phyloP scores from a whole-genome alignment of 2,797 vertebrate species.

The Channallabes apus region DNA sequence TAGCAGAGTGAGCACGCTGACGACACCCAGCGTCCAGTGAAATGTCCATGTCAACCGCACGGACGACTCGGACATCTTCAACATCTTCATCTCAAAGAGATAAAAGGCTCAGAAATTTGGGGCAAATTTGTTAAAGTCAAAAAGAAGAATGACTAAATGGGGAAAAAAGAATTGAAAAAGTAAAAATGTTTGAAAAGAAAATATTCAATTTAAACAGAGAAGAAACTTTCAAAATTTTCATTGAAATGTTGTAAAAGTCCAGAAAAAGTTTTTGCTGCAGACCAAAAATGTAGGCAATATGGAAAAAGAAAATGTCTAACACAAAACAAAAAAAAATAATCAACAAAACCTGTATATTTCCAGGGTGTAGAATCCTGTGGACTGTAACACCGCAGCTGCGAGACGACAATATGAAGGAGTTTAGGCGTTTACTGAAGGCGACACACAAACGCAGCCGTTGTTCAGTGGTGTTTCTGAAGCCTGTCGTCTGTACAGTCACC shows the following conservation, averaged over 20 bases:
- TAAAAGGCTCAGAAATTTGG: neutral
- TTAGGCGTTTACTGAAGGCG: constrained; percentile 55
- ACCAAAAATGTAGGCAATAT: neutral
- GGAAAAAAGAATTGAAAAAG: neutral
- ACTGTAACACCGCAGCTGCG: neutral
- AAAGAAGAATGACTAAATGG: neutral
- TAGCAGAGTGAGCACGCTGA: constrained; percentile 76
- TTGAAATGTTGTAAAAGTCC: neutral
- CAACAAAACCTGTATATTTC: neutral
- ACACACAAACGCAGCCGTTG: constrained; percentile 64
- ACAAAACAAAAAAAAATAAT: neutral
- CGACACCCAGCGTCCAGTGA: constrained; percentile 73
- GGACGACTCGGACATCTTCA: constrained; percentile 41
- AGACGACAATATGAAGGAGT: neutral
- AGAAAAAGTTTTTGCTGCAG: neutral
- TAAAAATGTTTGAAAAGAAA: neutral
- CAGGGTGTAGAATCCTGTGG: neutral
- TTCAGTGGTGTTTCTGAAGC: constrained; percentile 61
- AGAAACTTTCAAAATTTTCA: neutral
- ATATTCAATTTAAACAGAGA: neutral
- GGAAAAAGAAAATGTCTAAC: neutral
- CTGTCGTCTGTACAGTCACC: constrained; percentile 74
- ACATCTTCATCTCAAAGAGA: neutral
- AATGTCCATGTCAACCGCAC: constrained; percentile 70
- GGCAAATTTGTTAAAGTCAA: neutral